Percentiles rank a stretch among this genome's conserved stretches.
These are phyloP conservation scores for Lasioglossum figueresi DNA, from an alignment of 2,888 invertebrate species.

Conservation along the genomic window DNA sequence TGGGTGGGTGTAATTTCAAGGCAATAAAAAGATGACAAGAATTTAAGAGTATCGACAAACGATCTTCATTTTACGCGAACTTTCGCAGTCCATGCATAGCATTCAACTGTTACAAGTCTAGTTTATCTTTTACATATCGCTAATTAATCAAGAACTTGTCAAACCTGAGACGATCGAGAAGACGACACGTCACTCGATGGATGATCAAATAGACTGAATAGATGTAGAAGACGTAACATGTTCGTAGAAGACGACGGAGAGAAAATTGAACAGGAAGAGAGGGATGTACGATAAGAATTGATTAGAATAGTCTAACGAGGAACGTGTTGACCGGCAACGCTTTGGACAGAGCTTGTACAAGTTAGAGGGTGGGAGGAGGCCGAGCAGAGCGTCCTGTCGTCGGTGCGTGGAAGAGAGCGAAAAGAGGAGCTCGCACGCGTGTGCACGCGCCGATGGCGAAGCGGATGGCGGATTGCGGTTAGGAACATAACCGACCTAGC, in stretches of 20 bases:
- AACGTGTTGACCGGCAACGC: neutral
- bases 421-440: conserved; percentile 31
- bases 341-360: neutral
- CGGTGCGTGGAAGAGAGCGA: conserved; percentile 26
- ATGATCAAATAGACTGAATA: too few species aligned
- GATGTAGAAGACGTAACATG: neutral
- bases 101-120: too few species aligned
- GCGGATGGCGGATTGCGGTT: conserved; percentile 43
- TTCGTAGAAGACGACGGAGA: neutral
- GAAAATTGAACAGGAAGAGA: too few species aligned
- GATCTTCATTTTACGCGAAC: too few species aligned
- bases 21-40: neutral
- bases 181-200: too few species aligned
- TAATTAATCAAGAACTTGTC: too few species aligned
- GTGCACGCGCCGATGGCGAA: conserved; percentile 35
- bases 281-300: neutral
- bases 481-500: conserved; percentile 76
- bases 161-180: too few species aligned
- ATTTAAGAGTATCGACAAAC: neutral
- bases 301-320: neutral
- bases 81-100: too few species aligned
- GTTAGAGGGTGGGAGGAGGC: neutral
- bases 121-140: too few species aligned
- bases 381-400: neutral
- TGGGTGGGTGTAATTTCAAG: neutral